Evolutionary conservation across 2,888 invertebrate species (phyloP).

Genomic region (Byasa hedistus): DNA sequence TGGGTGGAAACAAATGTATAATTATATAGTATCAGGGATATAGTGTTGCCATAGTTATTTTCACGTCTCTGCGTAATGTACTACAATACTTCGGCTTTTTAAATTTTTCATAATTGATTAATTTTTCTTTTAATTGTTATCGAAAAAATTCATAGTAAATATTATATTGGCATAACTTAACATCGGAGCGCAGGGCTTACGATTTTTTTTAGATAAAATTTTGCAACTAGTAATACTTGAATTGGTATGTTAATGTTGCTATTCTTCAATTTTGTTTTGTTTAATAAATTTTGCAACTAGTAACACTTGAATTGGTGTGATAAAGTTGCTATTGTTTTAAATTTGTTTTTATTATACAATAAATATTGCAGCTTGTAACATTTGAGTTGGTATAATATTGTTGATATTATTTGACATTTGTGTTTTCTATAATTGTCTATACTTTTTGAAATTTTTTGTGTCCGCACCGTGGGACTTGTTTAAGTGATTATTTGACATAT

Average conservation of each 20-base stretch:
- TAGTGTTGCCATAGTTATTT: constrained; percentile 31
- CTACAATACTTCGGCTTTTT: background rate
- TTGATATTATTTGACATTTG: background rate
- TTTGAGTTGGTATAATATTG: background rate
- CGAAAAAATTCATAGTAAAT: background rate
- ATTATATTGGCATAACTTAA: constrained; percentile 9
- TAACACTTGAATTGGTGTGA: background rate
- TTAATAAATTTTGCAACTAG: background rate
- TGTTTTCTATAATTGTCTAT: background rate
- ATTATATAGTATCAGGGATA: constrained; percentile 34
- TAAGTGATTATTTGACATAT: background rate
- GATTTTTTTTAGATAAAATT: constrained; percentile 32
- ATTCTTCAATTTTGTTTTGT: background rate
- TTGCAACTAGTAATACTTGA: constrained; percentile 32
- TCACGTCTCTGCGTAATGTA: background rate
- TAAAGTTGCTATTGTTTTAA: background rate
- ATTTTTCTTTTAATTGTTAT: background rate
- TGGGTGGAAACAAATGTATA: constrained; percentile 41
- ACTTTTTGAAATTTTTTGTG: background rate
- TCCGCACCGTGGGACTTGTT: background rate
- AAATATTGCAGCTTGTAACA: background rate
- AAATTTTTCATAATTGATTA: background rate
- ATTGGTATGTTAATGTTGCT: constrained; percentile 6
- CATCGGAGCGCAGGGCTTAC: constrained; percentile 32
- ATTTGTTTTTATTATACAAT: background rate